Base-by-base conservation (phyloP, 2,888 invertebrate species). In the Phragmatobia fuliginosa region DNA sequence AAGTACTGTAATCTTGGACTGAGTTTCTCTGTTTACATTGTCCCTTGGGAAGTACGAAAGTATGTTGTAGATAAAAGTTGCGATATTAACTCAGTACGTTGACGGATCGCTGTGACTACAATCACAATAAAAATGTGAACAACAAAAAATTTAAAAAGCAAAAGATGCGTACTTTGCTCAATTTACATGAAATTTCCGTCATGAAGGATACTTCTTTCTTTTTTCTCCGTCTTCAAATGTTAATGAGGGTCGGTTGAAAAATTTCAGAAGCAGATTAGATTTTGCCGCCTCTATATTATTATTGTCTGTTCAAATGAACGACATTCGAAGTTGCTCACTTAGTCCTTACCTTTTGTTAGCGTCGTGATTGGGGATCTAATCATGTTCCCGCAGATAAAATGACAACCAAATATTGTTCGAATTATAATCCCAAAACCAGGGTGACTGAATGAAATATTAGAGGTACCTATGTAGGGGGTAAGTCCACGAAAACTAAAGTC, bases 181-280 rank as follows among this genome's bases (percentile, higher is more conserved):
- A 94, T 94, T 93, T 93, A 90, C 92, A 93, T 93, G 90, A 92
- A 92, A 92, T 91, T 92, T 92, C 90, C 88, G 88, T 85, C 86
- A 89, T 88, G 90, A 85, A 87, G 87, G 88, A 87, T 90, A 90
- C 90, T 90, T 88, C 83, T 87, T 90, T 90, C 85, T 89, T 89
- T 89, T 85, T 85, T 85, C 78, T 83, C 81, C 86, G 88, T 89
- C 89, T 90, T 88, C 90, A 88, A 90, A 92, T 92, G 90, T 89
- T 92, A 92, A 94, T 92, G 91, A 92, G 90, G 89, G 90, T 87
- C 86, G 88, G 90, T 89, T 87, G 88, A 88, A 88, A 90, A 91
- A 88, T 87, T 91, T 91, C 90, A 87, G 85, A 87, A 90, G 85
- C 87, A 88, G 90, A 92, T 92, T 91, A 91, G 88, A 90, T 91